Evolutionary conservation across 2,888 invertebrate genomes (phyloP).

Genomic region (Eubasilissa splendida): DNA sequence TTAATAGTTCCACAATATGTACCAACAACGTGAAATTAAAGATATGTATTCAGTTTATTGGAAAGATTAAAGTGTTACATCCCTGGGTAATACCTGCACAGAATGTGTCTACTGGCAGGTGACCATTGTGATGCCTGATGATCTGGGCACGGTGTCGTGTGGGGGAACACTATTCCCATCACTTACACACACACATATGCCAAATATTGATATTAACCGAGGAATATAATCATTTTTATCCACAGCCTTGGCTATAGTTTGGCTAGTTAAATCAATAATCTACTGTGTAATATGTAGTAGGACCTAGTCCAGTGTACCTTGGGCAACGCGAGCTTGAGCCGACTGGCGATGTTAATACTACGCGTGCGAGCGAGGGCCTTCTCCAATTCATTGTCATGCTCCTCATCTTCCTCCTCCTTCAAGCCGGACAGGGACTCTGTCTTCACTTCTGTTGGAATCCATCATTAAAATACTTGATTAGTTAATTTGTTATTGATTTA

Average conservation of each 20-base stretch:
- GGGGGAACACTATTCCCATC: too few relatives aligned
- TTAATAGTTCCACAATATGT: too few relatives aligned
- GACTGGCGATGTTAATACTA: constrained; percentile 74
- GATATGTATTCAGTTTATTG: too few relatives aligned
- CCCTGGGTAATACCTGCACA: constrained; percentile 29
- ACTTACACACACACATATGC: too few relatives aligned
- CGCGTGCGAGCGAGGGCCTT: constrained; percentile 82
- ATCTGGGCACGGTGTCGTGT: not conserved
- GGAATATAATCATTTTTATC: too few relatives aligned
- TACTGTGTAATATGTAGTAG: too few relatives aligned
- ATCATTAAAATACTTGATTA: not conserved
- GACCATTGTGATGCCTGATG: not conserved
- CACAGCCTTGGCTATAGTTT: too few relatives aligned
- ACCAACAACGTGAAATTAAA: too few relatives aligned
- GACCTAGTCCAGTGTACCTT: constrained; percentile 61
- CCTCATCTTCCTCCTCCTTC: constrained; percentile 68
- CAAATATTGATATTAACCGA: too few relatives aligned
- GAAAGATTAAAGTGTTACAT: not conserved
- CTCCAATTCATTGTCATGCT: constrained; percentile 82
- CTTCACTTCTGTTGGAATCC: constrained; percentile 31
- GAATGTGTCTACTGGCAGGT: not conserved
- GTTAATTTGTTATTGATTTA: too few relatives aligned
- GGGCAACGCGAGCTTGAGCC: constrained; percentile 59
- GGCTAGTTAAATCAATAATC: too few relatives aligned
- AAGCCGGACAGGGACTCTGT: constrained; percentile 11